Conservation (phyloP, 2,888 invertebrate genomes). For the Tyria jacobaeae region DNA sequence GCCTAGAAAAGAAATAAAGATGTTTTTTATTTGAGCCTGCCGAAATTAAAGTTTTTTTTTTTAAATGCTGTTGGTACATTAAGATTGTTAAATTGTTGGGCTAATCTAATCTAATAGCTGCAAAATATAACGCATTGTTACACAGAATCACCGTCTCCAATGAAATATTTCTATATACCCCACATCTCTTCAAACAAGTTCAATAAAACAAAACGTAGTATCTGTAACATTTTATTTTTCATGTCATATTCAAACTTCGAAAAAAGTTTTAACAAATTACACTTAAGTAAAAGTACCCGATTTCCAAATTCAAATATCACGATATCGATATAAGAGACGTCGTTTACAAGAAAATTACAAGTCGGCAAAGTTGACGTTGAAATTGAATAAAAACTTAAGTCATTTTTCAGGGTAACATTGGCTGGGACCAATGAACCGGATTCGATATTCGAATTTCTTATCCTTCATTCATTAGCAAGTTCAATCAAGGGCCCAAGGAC, state of each 20-base stretch:
- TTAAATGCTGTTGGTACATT: no score
- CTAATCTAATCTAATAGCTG: no score
- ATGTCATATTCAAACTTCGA: background rate
- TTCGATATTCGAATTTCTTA: constrained; percentile 82
- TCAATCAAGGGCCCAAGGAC: constrained; percentile 82
- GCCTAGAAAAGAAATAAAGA: no score
- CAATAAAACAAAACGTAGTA: background rate
- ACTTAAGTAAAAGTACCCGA: constrained; percentile 28
- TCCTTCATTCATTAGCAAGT: constrained; percentile 86
- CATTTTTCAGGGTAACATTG: constrained; percentile 70
- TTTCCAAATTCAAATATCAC: constrained; percentile 46
- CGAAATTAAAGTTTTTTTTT: no score
- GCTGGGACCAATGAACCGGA: constrained; percentile 21
- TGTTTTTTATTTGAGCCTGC: no score
- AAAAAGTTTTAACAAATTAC: constrained; percentile 10
- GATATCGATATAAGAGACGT: constrained; percentile 38
- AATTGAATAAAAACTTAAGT: constrained; percentile 68
- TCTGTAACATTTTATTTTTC: background rate
- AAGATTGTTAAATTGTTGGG: no score
- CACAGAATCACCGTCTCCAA: background rate
- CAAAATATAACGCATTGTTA: no score
- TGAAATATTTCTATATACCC: background rate
- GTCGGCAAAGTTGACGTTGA: constrained; percentile 31
- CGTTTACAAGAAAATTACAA: constrained; percentile 39
- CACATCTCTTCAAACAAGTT: background rate